A percentile compares a stretch with the other conserved stretches of the same genome.
Evolutionary conservation across 2,797 vertebrate species (phyloP).

Genomic region (Sebastolobus altivelis): DNA sequence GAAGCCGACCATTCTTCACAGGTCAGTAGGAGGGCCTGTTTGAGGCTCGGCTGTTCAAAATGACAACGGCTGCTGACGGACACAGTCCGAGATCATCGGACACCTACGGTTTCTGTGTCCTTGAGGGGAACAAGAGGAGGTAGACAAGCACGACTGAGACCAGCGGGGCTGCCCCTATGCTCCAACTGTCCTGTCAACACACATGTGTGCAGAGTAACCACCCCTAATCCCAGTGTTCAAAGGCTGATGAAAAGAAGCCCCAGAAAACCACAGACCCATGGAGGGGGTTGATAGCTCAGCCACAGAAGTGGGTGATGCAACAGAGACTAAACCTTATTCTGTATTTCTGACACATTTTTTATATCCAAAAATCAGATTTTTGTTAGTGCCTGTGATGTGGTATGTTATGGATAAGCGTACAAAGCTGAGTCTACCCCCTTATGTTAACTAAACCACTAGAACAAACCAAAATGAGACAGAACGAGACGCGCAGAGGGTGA

Average conservation of each 20-base stretch:
- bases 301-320: constrained; percentile 23
- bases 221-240: constrained; percentile 58
- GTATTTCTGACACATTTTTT: constrained; percentile 7
- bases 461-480: constrained; percentile 54
- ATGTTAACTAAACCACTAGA: constrained; percentile 41
- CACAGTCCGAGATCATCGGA: constrained; percentile 66
- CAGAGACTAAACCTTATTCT: constrained; percentile 12
- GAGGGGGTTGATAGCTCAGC: constrained; percentile 15
- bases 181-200: constrained; percentile 69
- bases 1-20: constrained; percentile 74
- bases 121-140: constrained; percentile 73
- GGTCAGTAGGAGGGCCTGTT: constrained; percentile 75
- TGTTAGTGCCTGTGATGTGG: constrained; percentile 11
- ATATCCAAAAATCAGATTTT: not conserved
- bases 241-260: constrained; percentile 36
- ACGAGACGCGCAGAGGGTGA: constrained; percentile 48
- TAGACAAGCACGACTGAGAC: constrained; percentile 73
- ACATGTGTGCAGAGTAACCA: constrained; percentile 50
- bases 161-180: constrained; percentile 66
- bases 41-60: constrained; percentile 68
- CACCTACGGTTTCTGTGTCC: constrained; percentile 76
- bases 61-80: constrained; percentile 73
- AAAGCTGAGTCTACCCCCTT: constrained; percentile 26
- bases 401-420: constrained; percentile 26
- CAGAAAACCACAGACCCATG: constrained; percentile 16